Evolutionary conservation across 1,140 invertebrate genomes (phyloP).

Genomic region (Spodoptera litura): DNA sequence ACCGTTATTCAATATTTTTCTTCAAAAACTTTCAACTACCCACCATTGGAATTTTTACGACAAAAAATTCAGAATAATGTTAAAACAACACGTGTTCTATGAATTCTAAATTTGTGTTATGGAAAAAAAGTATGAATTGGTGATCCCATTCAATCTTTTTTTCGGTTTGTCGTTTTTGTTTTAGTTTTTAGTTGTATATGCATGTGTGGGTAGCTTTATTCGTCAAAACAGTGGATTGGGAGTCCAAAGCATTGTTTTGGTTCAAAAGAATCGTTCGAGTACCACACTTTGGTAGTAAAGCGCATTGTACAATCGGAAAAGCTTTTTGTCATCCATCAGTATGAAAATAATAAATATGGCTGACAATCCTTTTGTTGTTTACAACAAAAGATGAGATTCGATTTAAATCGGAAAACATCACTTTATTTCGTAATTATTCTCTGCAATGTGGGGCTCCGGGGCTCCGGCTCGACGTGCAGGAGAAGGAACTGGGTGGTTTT

Average conservation of each 20-base stretch:
- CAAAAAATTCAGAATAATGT: not conserved
- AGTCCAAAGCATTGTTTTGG: not conserved
- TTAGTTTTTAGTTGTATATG: not conserved
- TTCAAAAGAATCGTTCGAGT: slow-evolving; percentile 37
- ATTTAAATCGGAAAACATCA: no score
- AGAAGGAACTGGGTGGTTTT: no score
- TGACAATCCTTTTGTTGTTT: no score
- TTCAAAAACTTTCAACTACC: not conserved
- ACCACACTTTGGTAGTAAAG: not conserved
- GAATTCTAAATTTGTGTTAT: not conserved
- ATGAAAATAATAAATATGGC: no score
- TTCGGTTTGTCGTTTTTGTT: not conserved
- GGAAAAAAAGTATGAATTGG: no score
- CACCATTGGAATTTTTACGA: not conserved
- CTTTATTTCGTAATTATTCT: no score
- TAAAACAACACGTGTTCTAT: not conserved
- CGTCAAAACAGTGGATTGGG: not conserved
- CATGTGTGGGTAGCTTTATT: not conserved
- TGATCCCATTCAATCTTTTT: not conserved
- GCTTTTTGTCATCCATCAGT: no score
- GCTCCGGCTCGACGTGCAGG: no score
- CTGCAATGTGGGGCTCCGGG: no score
- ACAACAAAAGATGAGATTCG: no score
- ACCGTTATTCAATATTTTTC: slow-evolving; percentile 12
- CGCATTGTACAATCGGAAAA: slow-evolving; percentile 12